phyloP scores from a whole-genome alignment of 2,888 invertebrate genomes.

The Hirtodrosophila confusa region DNA sequence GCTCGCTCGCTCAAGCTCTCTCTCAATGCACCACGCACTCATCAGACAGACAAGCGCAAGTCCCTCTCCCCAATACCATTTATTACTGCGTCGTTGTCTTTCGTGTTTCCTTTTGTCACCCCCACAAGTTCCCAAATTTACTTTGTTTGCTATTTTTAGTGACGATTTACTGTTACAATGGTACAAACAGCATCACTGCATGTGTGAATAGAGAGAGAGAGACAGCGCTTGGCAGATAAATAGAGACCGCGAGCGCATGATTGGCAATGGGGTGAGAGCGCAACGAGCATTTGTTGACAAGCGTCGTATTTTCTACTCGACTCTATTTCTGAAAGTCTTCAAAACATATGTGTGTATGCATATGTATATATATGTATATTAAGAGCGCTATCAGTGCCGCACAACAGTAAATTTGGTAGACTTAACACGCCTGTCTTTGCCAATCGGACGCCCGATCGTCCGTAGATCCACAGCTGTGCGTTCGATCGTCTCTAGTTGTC shows the following conservation, averaged over 20 bases:
- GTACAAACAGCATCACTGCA: constrained; percentile 28
- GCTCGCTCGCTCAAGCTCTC: constrained; percentile 2
- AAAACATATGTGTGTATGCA: constrained; percentile 5
- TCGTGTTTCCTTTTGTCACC: constrained; percentile 17
- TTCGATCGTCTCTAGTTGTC: constrained; percentile 10
- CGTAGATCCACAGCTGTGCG: constrained; percentile 22
- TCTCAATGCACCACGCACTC: constrained; percentile 36
- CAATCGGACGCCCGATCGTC: constrained; percentile 21
- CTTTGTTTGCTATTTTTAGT: constrained; percentile 64
- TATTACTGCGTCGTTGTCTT: constrained; percentile 58
- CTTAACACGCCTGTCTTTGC: constrained; percentile 9
- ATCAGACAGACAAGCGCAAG: not conserved
- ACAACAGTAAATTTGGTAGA: constrained; percentile 35
- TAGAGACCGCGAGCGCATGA: not conserved
- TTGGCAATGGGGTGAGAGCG: constrained; percentile 12
- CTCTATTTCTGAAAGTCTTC: constrained; percentile 29
- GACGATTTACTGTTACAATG: constrained; percentile 45
- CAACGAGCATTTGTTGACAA: constrained; percentile 41
- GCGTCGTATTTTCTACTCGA: constrained; percentile 22
- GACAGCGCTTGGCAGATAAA: constrained; percentile 2
- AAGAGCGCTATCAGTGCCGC: constrained; percentile 45
- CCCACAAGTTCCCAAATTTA: constrained; percentile 54
- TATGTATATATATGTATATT: constrained; percentile 2
- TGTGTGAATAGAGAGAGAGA: constrained; percentile 3
- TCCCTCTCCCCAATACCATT: constrained; percentile 9